Evolutionary conservation across 2,113 vertebrate genomes (phyloP), one percentile per base, ranked within the genome.

Genomic region (Dunckerocampus dactyliophorus): DNA sequence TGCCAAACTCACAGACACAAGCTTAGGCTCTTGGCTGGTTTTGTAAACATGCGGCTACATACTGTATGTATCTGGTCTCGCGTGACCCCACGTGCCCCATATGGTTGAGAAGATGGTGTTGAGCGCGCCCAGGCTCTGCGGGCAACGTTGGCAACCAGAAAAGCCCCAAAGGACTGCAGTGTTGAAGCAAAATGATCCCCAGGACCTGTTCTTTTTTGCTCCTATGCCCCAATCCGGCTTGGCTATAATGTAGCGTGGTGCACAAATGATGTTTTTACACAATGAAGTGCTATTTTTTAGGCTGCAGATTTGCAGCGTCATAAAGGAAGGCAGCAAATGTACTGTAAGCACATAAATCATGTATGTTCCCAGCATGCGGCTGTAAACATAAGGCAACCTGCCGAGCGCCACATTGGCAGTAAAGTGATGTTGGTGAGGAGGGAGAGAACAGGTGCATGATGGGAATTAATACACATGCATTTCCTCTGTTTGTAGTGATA

Each of bases 91-190:
- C n/a, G 39, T 76, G 77, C 72, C 82, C 85, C 85, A 83, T 87
- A 88, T 84, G 88, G 82, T 80, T 77, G 74, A 79, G 85, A 83
- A 56, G 51, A 73, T 75, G 79, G 75, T 80, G 86, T 87, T 78
- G 78, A 79, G 79, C 84, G 76, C 79, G 72, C 57, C 9, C 11
- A 3, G 39, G 55, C 83, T 80, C 81, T 60, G 79, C 77, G 78
- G 82, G 83, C 80, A 77, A 80, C 37, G 73, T 76, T 86, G 83
- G 82, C 81, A 86, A 83, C 65, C 53, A 76, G 69, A 51, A 45
- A 70, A 64, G 68, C 79, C 81, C 74, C 47, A 42, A 42, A 74
- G 83, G 81, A 81, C 72, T 24, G 31, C 57, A 62, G 76, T 75
- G 79, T 85, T 72, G 66, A 75, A 74, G 73, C 75, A 82, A 24